These are phyloP conservation scores for Eulithis testata DNA, from an alignment of 2,888 invertebrate species.

Conservation along the genomic window DNA sequence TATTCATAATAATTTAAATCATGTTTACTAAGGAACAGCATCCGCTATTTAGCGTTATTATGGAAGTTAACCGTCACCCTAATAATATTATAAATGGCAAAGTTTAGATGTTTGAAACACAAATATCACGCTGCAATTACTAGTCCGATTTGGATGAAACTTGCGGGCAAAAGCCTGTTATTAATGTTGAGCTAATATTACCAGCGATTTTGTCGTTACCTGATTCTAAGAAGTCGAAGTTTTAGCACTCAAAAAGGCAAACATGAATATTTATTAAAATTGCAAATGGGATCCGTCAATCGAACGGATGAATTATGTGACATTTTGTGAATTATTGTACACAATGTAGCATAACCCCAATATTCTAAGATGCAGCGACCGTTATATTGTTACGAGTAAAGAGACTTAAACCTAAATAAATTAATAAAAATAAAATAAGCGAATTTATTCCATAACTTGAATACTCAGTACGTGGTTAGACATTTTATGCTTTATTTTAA, in stretches of 20 bases:
- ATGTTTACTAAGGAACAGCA: neutral
- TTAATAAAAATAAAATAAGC: no score
- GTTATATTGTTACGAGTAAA: neutral
- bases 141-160: no score
- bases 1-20: neutral
- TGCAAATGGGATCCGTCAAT: conserved; percentile 41
- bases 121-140: no score
- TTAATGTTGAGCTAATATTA: neutral
- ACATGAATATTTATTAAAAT: conserved; percentile 38
- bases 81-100: no score
- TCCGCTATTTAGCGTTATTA: neutral
- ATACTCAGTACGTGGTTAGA: no score
- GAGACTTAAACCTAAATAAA: no score
- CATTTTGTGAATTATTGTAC: conserved; percentile 42
- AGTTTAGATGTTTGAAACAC: no score
- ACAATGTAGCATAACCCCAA: conserved; percentile 18
- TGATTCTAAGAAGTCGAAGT: neutral
- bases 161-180: no score
- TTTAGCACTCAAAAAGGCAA: conserved; percentile 34
- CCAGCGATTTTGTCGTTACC: neutral
- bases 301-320: conserved; percentile 43
- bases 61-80: no score
- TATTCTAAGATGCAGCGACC: neutral
- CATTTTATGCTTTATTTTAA: no score
- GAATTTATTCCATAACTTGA: no score